Evolutionary conservation across 2,797 vertebrate species (phyloP).

Genomic region (Xiphophorus birchmanni): DNA sequence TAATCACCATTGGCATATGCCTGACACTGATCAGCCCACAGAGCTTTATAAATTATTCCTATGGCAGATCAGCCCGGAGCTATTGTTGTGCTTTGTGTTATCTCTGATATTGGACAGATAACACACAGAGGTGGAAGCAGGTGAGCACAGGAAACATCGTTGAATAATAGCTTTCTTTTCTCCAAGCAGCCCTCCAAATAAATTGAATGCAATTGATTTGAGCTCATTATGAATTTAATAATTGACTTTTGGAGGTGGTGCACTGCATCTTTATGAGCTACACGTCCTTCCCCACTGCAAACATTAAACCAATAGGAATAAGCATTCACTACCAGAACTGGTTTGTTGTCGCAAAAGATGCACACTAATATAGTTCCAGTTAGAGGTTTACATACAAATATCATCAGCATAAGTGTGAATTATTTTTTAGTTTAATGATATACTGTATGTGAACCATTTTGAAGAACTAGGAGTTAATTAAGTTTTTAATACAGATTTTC

Average conservation of each 20-base stretch:
- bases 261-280: neutral
- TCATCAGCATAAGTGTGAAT: neutral
- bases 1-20: slow-evolving; percentile 66
- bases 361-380: neutral
- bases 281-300: neutral
- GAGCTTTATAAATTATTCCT: slow-evolving; percentile 63
- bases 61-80: slow-evolving; percentile 51
- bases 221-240: slow-evolving; percentile 1
- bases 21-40: slow-evolving; percentile 61
- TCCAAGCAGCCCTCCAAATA: neutral
- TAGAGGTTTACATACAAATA: neutral
- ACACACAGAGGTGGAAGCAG: slow-evolving; percentile 13
- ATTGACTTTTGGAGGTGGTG: slow-evolving; percentile 1
- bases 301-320: neutral
- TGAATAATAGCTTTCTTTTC: slow-evolving; percentile 5
- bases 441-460: neutral
- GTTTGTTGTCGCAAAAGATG: neutral
- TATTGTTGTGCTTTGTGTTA: slow-evolving; percentile 54
- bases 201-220: slow-evolving; percentile 7
- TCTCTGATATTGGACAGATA: slow-evolving; percentile 36
- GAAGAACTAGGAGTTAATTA: neutral
- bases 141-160: slow-evolving; percentile 6
- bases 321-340: neutral
- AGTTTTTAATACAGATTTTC: neutral
- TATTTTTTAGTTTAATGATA: neutral